phyloP scores from a whole-genome alignment of 2,113 vertebrate species.

The Stigmatopora argus region DNA sequence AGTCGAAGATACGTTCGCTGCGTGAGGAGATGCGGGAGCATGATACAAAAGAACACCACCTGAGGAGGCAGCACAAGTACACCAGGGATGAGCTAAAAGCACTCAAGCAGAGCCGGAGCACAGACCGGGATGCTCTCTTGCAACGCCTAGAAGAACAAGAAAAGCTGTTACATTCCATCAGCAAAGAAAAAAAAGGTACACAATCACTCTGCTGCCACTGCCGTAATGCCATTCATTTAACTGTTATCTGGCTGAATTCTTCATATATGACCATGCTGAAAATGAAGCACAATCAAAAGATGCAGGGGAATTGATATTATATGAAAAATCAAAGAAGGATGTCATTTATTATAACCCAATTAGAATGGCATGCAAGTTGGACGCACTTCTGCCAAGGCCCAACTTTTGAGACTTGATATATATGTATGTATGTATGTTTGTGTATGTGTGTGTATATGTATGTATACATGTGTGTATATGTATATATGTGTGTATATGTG shows the following conservation, averaged over 20 bases:
- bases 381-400: not conserved
- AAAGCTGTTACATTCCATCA: conserved; percentile 75
- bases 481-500: no score
- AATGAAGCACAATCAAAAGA: not conserved
- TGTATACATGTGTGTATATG: no score
- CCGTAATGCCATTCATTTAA: not conserved
- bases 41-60: conserved; percentile 71
- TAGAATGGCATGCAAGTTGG: not conserved
- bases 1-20: conserved; percentile 77
- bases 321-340: not conserved
- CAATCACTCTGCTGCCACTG: not conserved
- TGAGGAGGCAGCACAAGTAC: conserved; percentile 70
- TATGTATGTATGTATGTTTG: not conserved
- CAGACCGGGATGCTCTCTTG: conserved; percentile 74
- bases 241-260: not conserved
- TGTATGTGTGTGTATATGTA: not conserved
- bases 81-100: conserved; percentile 77
- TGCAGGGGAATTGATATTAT: not conserved
- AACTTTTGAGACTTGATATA: not conserved
- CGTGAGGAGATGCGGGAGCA: conserved; percentile 84
- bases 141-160: conserved; percentile 81
- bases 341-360: not conserved
- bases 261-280: not conserved
- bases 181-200: conserved; percentile 83
- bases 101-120: conserved; percentile 71